Conservation (phyloP, 2,888 invertebrate genomes). For the Aricia artaxerxes region DNA sequence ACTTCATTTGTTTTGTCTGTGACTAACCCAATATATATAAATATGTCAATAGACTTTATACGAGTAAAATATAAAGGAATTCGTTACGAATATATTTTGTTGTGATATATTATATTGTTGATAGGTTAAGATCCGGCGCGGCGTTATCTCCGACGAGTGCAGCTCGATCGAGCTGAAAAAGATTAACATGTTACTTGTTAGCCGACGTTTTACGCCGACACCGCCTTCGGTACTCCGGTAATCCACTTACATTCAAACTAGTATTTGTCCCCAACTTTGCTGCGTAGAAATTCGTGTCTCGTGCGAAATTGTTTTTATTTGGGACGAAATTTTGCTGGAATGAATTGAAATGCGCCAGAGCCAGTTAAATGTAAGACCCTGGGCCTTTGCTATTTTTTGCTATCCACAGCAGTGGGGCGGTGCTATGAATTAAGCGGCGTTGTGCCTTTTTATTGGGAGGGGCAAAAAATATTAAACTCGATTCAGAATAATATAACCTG, state of each 20-base stretch:
- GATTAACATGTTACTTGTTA: constrained; percentile 64
- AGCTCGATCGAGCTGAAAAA: constrained; percentile 61
- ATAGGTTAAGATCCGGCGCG: constrained; percentile 43
- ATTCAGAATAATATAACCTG: no score
- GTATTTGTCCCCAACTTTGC: not conserved
- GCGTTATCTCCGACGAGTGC: constrained; percentile 53
- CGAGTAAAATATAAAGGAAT: not conserved
- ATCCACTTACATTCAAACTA: constrained; percentile 39
- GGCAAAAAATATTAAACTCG: no score
- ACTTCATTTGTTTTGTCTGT: no score
- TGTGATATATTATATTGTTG: not conserved
- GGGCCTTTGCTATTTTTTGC: no score
- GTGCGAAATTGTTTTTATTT: not conserved
- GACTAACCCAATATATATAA: no score
- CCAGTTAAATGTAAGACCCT: no score
- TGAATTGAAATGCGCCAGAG: no score
- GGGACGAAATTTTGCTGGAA: no score
- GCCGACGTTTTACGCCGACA: constrained; percentile 53
- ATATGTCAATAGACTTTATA: no score
- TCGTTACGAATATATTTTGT: not conserved
- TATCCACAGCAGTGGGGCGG: no score
- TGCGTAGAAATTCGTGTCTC: not conserved
- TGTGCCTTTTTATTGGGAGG: no score
- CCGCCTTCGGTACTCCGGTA: constrained; percentile 50
- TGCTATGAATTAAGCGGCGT: no score